Evolutionary conservation across 92 coral and sea anemone genomes (phyloP).

Genomic region (Palythoa caribaeorum): DNA sequence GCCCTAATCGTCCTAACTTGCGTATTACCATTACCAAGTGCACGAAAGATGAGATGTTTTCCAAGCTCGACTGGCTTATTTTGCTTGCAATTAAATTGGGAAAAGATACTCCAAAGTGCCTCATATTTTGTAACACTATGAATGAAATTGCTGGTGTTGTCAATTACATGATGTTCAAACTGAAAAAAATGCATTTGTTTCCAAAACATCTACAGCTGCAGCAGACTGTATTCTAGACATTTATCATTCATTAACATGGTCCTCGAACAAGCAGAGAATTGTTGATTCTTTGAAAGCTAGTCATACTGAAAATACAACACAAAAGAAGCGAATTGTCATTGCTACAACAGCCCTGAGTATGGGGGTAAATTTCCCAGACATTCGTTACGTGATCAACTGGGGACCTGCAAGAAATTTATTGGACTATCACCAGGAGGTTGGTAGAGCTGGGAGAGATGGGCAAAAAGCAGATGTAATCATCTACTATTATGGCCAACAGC

Average conservation of each 20-base stretch:
- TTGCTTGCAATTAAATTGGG: neutral
- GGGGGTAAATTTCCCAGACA: slow-evolving; percentile 13
- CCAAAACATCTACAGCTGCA: neutral
- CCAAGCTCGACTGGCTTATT: slow-evolving; percentile 58
- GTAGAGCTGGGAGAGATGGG: neutral
- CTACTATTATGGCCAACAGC: neutral
- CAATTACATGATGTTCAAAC: slow-evolving; percentile 54
- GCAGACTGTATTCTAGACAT: slow-evolving; percentile 42
- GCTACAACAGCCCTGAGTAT: neutral
- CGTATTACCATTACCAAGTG: slow-evolving; percentile 46
- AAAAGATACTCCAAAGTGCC: neutral
- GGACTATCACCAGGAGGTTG: neutral
- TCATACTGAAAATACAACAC: neutral
- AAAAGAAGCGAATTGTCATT: neutral
- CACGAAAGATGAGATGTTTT: slow-evolving; percentile 22
- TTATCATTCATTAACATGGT: slow-evolving; percentile 37
- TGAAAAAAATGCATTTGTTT: slow-evolving; percentile 53
- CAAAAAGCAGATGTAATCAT: neutral
- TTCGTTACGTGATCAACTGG: neutral
- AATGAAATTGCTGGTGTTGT: slow-evolving; percentile 56
- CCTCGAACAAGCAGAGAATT: neutral
- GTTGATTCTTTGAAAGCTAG: neutral
- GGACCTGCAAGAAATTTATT: neutral
- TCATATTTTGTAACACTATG: slow-evolving; percentile 64
- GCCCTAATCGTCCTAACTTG: slow-evolving; percentile 59